Evolutionary conservation across 1,140 invertebrate species (phyloP).

Genomic region (Gryon sp.): DNA sequence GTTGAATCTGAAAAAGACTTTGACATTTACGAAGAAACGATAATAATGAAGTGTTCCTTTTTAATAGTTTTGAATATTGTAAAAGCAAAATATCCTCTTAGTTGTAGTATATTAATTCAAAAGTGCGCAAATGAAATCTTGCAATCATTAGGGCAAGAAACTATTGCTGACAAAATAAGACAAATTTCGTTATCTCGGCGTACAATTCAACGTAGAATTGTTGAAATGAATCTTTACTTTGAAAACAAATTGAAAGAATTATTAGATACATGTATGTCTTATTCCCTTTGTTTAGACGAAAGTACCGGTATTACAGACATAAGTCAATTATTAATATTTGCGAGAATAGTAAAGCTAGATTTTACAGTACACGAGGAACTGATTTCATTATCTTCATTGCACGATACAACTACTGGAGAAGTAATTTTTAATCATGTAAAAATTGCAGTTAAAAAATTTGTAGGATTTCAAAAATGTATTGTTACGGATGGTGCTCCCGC

Average conservation of each 20-base stretch:
- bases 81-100: neutral
- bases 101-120: neutral
- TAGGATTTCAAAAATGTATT: constrained; percentile 7
- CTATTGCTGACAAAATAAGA: neutral
- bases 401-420: neutral
- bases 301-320: no score
- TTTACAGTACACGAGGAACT: constrained; percentile 9
- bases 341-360: neutral
- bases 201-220: neutral
- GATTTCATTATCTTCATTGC: neutral
- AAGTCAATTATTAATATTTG: constrained; percentile 5
- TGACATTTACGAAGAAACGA: no score
- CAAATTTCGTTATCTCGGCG: neutral
- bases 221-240: neutral
- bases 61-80: no score
- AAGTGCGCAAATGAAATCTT: neutral
- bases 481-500: constrained; percentile 4
- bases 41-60: no score
- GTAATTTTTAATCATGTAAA: neutral
- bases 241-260: neutral
- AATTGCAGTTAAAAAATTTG: neutral
- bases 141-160: neutral
- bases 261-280: constrained; percentile 2
- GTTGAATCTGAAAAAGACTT: no score
- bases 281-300: no score